These are phyloP conservation scores for Oscheius sp. DNA, from an alignment of 2,888 invertebrate genomes.

Conservation along the genomic window DNA sequence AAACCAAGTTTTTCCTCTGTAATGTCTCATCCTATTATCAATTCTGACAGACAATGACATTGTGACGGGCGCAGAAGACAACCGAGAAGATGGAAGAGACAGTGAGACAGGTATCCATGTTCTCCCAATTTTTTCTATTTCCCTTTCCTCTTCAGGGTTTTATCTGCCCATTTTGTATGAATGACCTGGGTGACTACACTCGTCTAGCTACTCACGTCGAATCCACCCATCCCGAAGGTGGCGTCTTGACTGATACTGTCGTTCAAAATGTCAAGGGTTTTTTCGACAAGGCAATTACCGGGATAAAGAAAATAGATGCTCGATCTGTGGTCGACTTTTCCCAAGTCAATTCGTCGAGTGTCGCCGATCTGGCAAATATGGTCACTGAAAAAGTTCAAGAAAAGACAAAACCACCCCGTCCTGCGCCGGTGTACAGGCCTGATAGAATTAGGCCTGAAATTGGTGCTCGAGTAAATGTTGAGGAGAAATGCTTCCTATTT, in stretches of 20 bases:
- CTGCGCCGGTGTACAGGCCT: not conserved
- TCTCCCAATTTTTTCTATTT: not conserved
- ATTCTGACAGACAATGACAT: not conserved
- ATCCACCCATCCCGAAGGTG: constrained; percentile 79
- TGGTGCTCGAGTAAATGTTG: constrained; percentile 1
- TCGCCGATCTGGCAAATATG: constrained; percentile 39
- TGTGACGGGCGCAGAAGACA: no score
- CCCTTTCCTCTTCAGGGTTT: constrained; percentile 82
- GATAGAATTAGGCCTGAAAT: constrained; percentile 26
- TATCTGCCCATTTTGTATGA: constrained; percentile 92
- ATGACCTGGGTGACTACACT: constrained; percentile 86
- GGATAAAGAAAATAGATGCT: constrained; percentile 57
- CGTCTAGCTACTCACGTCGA: constrained; percentile 90
- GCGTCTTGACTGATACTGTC: constrained; percentile 78
- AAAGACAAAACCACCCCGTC: constrained; percentile 27
- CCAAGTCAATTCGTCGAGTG: constrained; percentile 38
- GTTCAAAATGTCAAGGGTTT: constrained; percentile 75
- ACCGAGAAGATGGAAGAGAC: constrained; percentile 29
- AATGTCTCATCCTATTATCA: not conserved
- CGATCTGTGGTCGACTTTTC: constrained; percentile 46
- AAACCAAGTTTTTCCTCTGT: no score
- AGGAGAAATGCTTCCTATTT: not conserved
- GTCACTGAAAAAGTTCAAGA: constrained; percentile 43
- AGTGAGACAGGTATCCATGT: constrained; percentile 30
- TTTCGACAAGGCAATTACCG: constrained; percentile 86